Evolutionary conservation across 2,888 invertebrate species (phyloP), one percentile per base, ranked within the genome.

Genomic region (Platycheirus albimanus): DNA sequence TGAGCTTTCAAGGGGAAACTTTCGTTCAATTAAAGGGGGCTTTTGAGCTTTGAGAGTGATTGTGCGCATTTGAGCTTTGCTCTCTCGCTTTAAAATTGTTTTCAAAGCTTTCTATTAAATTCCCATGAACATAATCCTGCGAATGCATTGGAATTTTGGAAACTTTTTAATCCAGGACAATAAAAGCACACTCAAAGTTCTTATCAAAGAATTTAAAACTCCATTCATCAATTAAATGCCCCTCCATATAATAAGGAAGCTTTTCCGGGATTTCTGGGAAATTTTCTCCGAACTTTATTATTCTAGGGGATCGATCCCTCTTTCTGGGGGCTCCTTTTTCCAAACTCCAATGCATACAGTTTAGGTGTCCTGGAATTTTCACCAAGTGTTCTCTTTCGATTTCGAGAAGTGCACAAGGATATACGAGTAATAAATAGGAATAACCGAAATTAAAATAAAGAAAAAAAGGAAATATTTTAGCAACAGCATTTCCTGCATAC

Each of bases 261-360:
- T 83, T 83, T 83, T 78, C 83, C 83, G 56, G 83, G 83, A 83
- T 83, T 78, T 64, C 78, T 67, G 76, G 71, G 81, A 81, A 76
- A 76, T 71, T 71, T 76, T 71, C 80, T 61, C 41, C 4, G 8
- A 58, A 70, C 77, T 71, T 36, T 36, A 49, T 24, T 49, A 38
- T 10, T 15, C 2, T 5, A 41, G 47, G 30, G 74, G 64, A 1
- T 8, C 24, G 74, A 10, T 38, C 24, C 51, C 24, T 45, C 45
- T 33, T 51, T 41, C n/a, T n/a, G 19, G 8, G n/a, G 52, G 13
- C 36, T 52, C 2, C 45, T 13, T 67, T 36, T 24, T 56, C 15
- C 8, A 47, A 66, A 58, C 41, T 78, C 36, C 61, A 77, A 61
- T 67, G 58, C 67, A 75, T 15, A 52, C 52, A 47, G 38, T 30